These are phyloP conservation scores for Naso thynnoides DNA, from an alignment of 2,797 vertebrate genomes.

Conservation along the genomic window DNA sequence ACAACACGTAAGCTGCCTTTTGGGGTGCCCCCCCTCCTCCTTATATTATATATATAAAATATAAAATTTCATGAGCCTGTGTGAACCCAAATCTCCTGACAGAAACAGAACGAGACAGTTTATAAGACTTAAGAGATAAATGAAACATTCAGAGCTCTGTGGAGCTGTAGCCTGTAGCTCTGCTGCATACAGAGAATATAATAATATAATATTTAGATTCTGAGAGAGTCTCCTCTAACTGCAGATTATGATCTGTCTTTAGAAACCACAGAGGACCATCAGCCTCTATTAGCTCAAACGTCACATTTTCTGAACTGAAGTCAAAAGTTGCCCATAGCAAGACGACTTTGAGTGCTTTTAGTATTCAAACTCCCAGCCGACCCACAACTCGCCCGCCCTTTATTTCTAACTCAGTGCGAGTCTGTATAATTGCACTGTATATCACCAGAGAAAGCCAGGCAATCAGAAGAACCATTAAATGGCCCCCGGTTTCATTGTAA, in stretches of 20 bases:
- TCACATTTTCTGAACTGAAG: conserved; percentile 47
- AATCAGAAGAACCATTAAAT: conserved; percentile 36
- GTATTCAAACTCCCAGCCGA: conserved; percentile 33
- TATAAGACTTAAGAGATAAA: conserved; percentile 13
- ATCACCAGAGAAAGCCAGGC: conserved; percentile 45
- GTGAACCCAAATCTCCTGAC: conserved; percentile 2
- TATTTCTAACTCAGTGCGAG: conserved; percentile 18
- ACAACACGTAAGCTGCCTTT: not conserved
- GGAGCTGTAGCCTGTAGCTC: conserved; percentile 27
- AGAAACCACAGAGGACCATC: conserved; percentile 45
- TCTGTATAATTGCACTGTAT: conserved; percentile 49
- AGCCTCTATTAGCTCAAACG: conserved; percentile 53
- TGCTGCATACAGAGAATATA: conserved; percentile 32
- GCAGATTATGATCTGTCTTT: conserved; percentile 52
- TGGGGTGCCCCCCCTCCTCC: not conserved
- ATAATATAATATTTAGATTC: conserved; percentile 43
- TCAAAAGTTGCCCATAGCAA: conserved; percentile 43
- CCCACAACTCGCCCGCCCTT: not conserved
- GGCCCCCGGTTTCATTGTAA: conserved; percentile 35
- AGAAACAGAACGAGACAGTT: not conserved
- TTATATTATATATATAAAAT: no score
- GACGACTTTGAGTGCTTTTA: conserved; percentile 38
- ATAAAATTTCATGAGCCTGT: not conserved
- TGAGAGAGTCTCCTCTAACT: conserved; percentile 24
- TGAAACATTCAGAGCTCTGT: conserved; percentile 12